These are phyloP conservation scores for Rapana venosa DNA, from an alignment of 2,888 invertebrate genomes.

Conservation along the genomic window DNA sequence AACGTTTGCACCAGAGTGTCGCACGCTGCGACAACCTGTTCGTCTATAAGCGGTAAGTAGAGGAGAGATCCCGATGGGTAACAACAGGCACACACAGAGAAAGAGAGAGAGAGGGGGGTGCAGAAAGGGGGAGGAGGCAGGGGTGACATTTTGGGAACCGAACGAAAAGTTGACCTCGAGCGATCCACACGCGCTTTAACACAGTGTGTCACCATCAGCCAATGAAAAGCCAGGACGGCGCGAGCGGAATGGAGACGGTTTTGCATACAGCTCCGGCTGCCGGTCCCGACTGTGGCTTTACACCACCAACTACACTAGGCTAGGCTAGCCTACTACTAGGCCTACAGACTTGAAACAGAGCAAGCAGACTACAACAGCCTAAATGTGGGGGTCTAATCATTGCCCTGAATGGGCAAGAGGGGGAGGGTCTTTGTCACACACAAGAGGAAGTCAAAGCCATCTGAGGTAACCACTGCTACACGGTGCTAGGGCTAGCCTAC, in stretches of 20 bases:
- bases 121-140: not conserved
- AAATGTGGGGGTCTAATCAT: not conserved
- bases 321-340: not conserved
- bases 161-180: slow-evolving; percentile 46
- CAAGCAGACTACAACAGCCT: not conserved
- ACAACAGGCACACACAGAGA: too few relatives aligned
- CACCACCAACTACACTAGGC: not conserved
- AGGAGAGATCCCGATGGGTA: slow-evolving; percentile 33
- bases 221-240: slow-evolving; percentile 44
- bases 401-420: not conserved
- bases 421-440: not conserved
- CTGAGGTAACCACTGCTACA: not conserved
- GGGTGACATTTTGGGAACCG: slow-evolving; percentile 45
- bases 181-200: slow-evolving; percentile 38
- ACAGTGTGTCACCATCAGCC: slow-evolving; percentile 51
- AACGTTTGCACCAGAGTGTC: slow-evolving; percentile 26
- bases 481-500: not conserved
- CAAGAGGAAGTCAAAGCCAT: not conserved
- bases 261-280: slow-evolving; percentile 40
- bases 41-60: slow-evolving; percentile 43
- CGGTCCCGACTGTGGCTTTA: not conserved
- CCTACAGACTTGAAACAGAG: not conserved
- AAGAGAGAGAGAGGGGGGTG: not conserved
- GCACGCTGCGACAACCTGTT: slow-evolving; percentile 37
- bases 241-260: slow-evolving; percentile 37